Base-by-base conservation (phyloP, 2,113 vertebrate species). In the Grallaria varia region DNA sequence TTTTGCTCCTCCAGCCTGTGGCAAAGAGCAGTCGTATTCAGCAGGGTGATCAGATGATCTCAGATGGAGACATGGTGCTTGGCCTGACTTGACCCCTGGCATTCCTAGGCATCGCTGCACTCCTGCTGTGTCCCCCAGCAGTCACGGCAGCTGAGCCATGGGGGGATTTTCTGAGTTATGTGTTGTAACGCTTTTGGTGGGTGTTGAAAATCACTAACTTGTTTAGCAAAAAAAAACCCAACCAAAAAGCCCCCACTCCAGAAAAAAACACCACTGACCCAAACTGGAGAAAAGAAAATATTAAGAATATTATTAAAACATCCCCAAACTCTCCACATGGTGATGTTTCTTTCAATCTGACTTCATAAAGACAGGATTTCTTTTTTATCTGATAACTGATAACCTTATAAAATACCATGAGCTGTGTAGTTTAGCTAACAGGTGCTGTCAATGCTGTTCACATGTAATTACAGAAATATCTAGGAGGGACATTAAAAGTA, bases 11-110 rank as follows among this genome's bases (percentile, higher is more conserved):
- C 18, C 58, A 75, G 8, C 33, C 75, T 30, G 45, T 15, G 35
- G 21, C 50, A 56, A 55, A 35, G 37, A 56, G 58, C 28, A 76
- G 12, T 19, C 0, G 0, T 15, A n/a, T n/a, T 64, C 23, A 75
- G 45, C 33, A 44, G 33, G 27, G n/a, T 0, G 1, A 58, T 0
- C 0, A 50, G 56, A 50, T 39, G 30, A 7, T 40, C 64, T 39
- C 2, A 1, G 37, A 39, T 30, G 42, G 40, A 73, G 33, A 73
- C 10, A 7, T 0, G 3, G 27, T 49, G 37, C 72, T 42, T 56
- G 45, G 47, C 40, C 39, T 49, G 71, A 49, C 52, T n/a, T 35
- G 31, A 6, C 16, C 23, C 7, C 31, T 2, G 6, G 45, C 12
- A 55, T 27, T 28, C 31, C 59, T 24, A 24, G 40, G 42, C 42